A percentile compares a stretch with the other conserved stretches of the same genome.
These are phyloP conservation scores for Drosophila fulvimacula DNA, from an alignment of 2,888 invertebrate species.

Conservation along the genomic window DNA sequence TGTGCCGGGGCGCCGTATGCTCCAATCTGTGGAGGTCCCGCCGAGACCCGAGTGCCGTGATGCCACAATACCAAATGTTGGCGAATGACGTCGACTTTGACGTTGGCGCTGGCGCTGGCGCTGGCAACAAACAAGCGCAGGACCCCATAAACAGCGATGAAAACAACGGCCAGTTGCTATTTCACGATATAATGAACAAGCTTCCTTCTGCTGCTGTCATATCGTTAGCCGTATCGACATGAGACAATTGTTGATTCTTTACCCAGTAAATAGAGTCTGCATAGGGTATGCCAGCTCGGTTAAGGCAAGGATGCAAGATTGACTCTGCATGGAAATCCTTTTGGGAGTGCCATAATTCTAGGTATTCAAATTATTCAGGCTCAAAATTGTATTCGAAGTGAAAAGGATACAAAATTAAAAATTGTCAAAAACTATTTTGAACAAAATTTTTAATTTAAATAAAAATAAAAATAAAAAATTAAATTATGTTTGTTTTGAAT, in stretches of 20 bases:
- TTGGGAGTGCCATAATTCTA: no score
- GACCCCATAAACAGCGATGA: background rate
- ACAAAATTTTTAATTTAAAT: no score
- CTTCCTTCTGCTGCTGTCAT: background rate
- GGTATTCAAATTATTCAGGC: no score
- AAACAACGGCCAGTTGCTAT: conserved; percentile 6
- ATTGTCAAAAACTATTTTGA: no score
- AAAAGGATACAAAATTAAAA: no score
- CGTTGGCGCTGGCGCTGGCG: conserved; percentile 7
- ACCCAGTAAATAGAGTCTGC: background rate
- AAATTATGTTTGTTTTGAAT: no score
- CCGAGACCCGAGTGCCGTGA: background rate
- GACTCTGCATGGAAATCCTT: background rate
- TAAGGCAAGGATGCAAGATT: no score
- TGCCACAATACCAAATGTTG: conserved; percentile 6
- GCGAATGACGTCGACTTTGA: background rate
- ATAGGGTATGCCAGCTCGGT: background rate
- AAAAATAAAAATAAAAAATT: no score
- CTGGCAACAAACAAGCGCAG: conserved; percentile 1
- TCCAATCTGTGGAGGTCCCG: conserved; percentile 8
- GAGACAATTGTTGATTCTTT: background rate
- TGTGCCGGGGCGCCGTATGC: background rate
- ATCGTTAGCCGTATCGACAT: background rate
- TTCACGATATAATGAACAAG: conserved; percentile 16
- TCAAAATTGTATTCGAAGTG: no score